phyloP scores from a whole-genome alignment of 2,888 invertebrate genomes.

The Oscheius myriophilus region DNA sequence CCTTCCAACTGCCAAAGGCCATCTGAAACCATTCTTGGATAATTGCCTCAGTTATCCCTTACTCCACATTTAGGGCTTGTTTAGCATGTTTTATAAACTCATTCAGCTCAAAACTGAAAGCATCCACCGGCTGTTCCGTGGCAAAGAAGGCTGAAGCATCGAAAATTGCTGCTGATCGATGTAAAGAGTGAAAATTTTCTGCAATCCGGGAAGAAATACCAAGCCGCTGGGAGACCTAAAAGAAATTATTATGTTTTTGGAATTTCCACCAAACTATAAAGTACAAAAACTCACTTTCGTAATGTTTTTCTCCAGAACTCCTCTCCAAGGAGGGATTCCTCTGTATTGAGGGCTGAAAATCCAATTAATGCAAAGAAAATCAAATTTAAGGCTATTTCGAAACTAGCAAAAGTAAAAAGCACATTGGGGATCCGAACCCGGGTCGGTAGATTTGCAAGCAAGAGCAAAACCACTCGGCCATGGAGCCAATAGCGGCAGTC shows the following conservation, averaged over 20 bases:
- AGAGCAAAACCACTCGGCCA: too few species aligned
- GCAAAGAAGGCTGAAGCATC: slow-evolving; percentile 38
- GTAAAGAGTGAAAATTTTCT: slow-evolving; percentile 37
- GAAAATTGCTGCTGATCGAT: slow-evolving; percentile 31
- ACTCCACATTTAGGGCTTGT: slow-evolving; percentile 30
- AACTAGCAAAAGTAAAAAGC: too few species aligned
- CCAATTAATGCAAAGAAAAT: background rate
- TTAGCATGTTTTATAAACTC: slow-evolving; percentile 44
- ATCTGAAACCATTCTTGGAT: slow-evolving; percentile 29
- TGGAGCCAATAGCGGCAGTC: too few species aligned
- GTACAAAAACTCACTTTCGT: background rate
- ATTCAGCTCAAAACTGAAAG: slow-evolving; percentile 38
- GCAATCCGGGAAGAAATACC: slow-evolving; percentile 35
- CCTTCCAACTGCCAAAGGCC: slow-evolving; percentile 52
- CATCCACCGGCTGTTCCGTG: slow-evolving; percentile 37
- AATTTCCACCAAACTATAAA: too few species aligned
- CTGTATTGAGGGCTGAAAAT: slow-evolving; percentile 13
- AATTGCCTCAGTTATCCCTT: background rate
- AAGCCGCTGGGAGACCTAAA: slow-evolving; percentile 7
- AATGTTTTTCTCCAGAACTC: slow-evolving; percentile 11
- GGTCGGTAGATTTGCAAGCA: too few species aligned
- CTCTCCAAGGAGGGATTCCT: slow-evolving; percentile 19
- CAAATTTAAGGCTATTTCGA: too few species aligned
- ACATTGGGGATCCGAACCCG: too few species aligned
- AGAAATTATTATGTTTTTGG: too few species aligned